Base-by-base conservation (phyloP, 2,888 invertebrate genomes). In the Drosophila robusta region DNA sequence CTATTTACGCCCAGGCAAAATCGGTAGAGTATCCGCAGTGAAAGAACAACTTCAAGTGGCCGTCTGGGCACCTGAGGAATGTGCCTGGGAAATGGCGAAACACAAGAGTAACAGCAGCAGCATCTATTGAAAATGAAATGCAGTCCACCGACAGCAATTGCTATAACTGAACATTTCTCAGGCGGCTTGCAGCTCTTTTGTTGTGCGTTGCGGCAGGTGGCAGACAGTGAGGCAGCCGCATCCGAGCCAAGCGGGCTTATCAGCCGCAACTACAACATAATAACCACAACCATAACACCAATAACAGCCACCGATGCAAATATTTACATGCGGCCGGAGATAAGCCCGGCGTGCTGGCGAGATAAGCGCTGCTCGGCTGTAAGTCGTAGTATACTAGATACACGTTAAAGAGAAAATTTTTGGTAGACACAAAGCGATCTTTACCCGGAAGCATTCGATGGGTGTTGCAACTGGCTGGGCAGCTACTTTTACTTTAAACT, bases 401-500 rank as follows among this genome's bases (percentile, higher is more conserved):
- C 12, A 18, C 46, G 22, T 39, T 14, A 60, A 61, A 56, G 66
- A 57, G 58, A 57, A 60, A 45, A 16, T 44, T 65, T 66, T 67
- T 47, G 22, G 46, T 36, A 58, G 55, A 45, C 51, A 56, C 45
- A 78, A 71, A 65, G 55, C 49, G 41, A 49, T 58, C 70, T 67
- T 51, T 64, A 74, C 87, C 87, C 87, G 87, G 81, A 81, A 81
- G 84, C 87, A 61, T 67, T 60, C 45, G 65, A 56, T 65, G 58
- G 47, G 58, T 73, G 77, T 69, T 82, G 76, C 83, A 79, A 67
- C 55, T 51, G 56, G 41, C 63, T 66, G 42, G 50, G 42, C 47
- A 68, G 85, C 66, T 70, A 88, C 83, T 82, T 82, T 88, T 86
- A 88, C 83, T 82, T 79, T 55, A 78, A 61, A 32, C 36, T 60